A percentile compares a stretch with the other conserved stretches of the same genome.
Evolutionary conservation across 2,113 vertebrate species (phyloP).

Genomic region (Ageneiosus marmoratus): DNA sequence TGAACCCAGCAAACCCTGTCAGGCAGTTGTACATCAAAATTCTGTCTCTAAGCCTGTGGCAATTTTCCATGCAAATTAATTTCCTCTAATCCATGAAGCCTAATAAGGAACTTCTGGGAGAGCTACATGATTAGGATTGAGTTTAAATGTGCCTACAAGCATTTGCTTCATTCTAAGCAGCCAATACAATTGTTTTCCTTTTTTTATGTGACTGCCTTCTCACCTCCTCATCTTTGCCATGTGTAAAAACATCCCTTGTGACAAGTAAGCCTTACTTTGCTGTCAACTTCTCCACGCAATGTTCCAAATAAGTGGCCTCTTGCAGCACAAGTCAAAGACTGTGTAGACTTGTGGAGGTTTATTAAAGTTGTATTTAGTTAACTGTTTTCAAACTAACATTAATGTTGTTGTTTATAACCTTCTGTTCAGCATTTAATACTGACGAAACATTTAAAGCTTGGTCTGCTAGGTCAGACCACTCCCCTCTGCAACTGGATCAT

Average conservation of each 20-base stretch:
- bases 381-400: too few relatives aligned
- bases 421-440: too few relatives aligned
- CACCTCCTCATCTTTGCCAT: neutral
- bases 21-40: constrained; percentile 47
- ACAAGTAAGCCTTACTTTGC: neutral
- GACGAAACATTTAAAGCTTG: too few relatives aligned
- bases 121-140: constrained; percentile 40
- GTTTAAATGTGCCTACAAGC: constrained; percentile 23
- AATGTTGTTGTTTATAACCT: too few relatives aligned
- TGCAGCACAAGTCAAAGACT: neutral
- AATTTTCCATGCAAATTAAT: constrained; percentile 53
- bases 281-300: neutral
- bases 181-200: neutral
- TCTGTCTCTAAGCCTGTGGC: constrained; percentile 29
- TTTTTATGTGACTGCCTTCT: neutral
- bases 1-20: constrained; percentile 43
- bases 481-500: too few relatives aligned
- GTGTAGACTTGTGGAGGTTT: neutral
- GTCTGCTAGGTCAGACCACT: too few relatives aligned
- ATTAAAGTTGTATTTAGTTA: too few relatives aligned
- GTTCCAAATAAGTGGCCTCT: neutral
- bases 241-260: neutral
- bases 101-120: constrained; percentile 42
- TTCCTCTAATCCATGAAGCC: constrained; percentile 42
- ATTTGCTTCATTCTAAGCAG: neutral